phyloP scores from a whole-genome alignment of 2,113 vertebrate species.

The Dendrocopos noguchii region DNA sequence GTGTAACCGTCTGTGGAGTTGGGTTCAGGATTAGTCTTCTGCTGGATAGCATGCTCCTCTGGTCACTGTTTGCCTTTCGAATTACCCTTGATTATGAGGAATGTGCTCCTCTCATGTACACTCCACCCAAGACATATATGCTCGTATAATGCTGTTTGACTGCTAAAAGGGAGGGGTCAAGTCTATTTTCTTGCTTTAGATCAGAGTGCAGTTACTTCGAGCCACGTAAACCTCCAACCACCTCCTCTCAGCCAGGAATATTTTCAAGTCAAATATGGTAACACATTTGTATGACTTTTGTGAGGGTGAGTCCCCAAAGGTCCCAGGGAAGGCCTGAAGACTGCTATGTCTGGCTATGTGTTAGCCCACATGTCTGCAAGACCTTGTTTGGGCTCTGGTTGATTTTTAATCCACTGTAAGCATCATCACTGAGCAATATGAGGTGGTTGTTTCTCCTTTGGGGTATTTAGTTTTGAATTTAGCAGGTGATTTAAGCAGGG shows the following conservation, averaged over 20 bases:
- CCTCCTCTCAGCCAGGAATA: not conserved
- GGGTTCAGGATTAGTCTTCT: slow-evolving; percentile 82
- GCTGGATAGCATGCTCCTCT: slow-evolving; percentile 74
- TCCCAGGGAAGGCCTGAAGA: not conserved
- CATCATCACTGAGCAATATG: not conserved
- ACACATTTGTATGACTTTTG: not conserved
- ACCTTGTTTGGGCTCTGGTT: not conserved
- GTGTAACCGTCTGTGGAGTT: slow-evolving; percentile 79
- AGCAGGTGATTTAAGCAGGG: not conserved
- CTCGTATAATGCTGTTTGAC: not conserved
- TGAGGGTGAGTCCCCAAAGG: not conserved
- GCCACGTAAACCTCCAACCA: not conserved
- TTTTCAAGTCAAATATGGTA: slow-evolving; percentile 5
- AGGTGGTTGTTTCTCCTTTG: not conserved
- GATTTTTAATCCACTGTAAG: not conserved
- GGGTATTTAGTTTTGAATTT: not conserved
- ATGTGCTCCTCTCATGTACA: slow-evolving; percentile 60
- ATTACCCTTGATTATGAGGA: slow-evolving; percentile 83
- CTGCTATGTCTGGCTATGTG: not conserved
- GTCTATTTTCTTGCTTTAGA: not conserved
- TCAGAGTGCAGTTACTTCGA: not conserved
- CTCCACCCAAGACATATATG: slow-evolving; percentile 36
- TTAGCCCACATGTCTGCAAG: not conserved
- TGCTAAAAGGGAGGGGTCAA: not conserved
- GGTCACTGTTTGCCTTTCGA: slow-evolving; percentile 82